Conservation (phyloP, 1,140 invertebrate species). For the Eulimnadia texana region DNA sequence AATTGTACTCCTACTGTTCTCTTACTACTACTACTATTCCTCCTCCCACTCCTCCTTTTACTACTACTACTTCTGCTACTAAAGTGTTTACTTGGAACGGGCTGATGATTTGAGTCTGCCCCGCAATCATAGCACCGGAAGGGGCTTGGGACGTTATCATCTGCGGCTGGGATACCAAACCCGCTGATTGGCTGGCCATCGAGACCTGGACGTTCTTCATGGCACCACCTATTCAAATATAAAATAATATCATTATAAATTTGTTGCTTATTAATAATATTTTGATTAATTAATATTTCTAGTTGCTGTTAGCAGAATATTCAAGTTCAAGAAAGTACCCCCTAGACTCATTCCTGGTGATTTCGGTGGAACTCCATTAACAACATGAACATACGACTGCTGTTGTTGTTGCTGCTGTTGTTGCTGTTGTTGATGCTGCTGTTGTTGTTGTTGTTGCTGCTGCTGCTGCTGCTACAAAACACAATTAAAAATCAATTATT, state of each 20-base stretch:
- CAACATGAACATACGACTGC: constrained; percentile 16
- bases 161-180: constrained; percentile 21
- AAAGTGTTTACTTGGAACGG: constrained; percentile 42
- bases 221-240: constrained; percentile 10
- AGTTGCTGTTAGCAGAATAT: no score
- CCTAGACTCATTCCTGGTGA: constrained; percentile 21
- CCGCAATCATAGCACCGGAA: constrained; percentile 22
- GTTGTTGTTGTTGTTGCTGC: background rate
- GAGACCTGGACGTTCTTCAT: constrained; percentile 19
- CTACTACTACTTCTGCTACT: no score
- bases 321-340: constrained; percentile 10
- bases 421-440: constrained; percentile 3
- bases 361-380: constrained; percentile 21
- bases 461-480: constrained; percentile 3
- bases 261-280: background rate
- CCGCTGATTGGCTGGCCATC: constrained; percentile 8
- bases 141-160: constrained; percentile 25
- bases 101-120: constrained; percentile 42
- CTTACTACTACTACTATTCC: no score
- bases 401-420: constrained; percentile 1
- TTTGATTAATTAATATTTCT: constrained; percentile 4
- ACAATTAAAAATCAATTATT: constrained; percentile 2
- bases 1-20: no score
- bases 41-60: no score
- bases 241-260: constrained; percentile 13